phyloP scores from a whole-genome alignment of 2,888 invertebrate genomes.

The Campoplex capitator region DNA sequence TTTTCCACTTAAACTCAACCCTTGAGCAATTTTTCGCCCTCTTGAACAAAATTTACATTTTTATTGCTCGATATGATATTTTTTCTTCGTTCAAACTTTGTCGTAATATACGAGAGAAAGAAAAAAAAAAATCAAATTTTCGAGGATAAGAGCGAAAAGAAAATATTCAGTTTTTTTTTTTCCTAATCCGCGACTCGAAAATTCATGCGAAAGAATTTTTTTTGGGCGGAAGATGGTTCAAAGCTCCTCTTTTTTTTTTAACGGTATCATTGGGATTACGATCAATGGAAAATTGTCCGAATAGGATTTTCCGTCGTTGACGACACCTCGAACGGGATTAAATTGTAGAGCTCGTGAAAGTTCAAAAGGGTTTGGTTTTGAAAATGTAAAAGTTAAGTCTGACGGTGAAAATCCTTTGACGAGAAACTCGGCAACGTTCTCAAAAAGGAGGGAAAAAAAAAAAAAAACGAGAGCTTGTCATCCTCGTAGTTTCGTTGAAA shows the following conservation, averaged over 20 bases:
- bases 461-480: neutral
- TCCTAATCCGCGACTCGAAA: neutral
- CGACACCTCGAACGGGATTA: conserved; percentile 7
- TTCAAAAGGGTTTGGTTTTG: neutral
- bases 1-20: neutral
- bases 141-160: neutral
- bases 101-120: neutral
- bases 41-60: conserved; percentile 3
- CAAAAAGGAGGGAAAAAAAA: neutral
- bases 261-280: neutral
- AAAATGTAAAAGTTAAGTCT: neutral
- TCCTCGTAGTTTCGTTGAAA: neutral
- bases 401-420: conserved; percentile 20
- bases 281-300: conserved; percentile 4
- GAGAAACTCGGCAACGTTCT: conserved; percentile 25
- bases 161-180: neutral
- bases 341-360: conserved; percentile 7
- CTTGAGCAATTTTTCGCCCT: neutral
- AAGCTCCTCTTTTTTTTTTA: neutral
- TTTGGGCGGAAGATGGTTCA: neutral
- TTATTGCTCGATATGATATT: neutral
- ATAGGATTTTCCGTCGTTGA: conserved; percentile 7
- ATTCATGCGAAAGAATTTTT: neutral
- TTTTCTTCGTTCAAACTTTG: neutral
- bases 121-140: neutral